These are phyloP conservation scores for Agriopis leucophaearia DNA, from an alignment of 2,888 invertebrate species.

Conservation along the genomic window DNA sequence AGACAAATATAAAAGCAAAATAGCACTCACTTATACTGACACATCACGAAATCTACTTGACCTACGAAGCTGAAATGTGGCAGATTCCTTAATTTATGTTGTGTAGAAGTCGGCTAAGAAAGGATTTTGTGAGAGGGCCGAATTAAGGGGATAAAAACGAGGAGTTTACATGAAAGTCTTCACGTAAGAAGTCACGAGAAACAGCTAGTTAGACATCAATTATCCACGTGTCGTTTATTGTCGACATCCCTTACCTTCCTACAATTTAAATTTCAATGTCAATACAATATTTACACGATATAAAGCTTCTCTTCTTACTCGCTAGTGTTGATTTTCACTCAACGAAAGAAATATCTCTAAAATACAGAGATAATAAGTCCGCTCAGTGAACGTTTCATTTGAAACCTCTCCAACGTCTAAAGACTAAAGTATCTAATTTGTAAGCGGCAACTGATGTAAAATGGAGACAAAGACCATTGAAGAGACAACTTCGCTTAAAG, in stretches of 20 bases:
- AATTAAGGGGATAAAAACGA: no score
- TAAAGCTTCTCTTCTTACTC: neutral
- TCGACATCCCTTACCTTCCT: neutral
- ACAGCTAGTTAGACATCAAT: no score
- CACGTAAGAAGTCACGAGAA: no score
- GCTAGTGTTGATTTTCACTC: conserved; percentile 11
- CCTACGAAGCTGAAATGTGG: no score
- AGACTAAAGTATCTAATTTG: conserved; percentile 35
- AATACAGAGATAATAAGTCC: conserved; percentile 4
- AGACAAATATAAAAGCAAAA: no score
- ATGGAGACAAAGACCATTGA: conserved; percentile 31
- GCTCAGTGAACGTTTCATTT: conserved; percentile 5
- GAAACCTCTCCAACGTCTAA: conserved; percentile 7
- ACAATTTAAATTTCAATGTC: neutral
- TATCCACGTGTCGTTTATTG: neutral
- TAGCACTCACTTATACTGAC: no score
- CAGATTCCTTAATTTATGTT: no score
- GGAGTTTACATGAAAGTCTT: no score
- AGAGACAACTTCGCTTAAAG: conserved; percentile 35
- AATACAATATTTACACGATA: neutral
- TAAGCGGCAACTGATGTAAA: conserved; percentile 36
- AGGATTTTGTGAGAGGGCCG: no score
- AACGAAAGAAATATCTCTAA: conserved; percentile 9
- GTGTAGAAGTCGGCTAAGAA: no score
- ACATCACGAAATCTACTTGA: no score